phyloP scores from a whole-genome alignment of 2,888 invertebrate species.

The Drosophila anomelani region DNA sequence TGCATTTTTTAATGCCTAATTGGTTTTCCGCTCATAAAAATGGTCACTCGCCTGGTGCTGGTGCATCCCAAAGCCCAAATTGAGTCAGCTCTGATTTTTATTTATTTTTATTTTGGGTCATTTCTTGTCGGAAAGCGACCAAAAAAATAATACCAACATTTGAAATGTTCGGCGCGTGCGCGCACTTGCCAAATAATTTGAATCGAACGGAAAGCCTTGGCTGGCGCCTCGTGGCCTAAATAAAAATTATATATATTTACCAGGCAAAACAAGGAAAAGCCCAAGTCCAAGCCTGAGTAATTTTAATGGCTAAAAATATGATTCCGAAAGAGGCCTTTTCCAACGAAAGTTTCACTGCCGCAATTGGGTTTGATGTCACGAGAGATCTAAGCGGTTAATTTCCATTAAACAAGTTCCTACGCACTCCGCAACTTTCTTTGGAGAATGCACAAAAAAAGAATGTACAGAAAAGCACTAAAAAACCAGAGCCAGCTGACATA shows the following conservation, averaged over 20 bases:
- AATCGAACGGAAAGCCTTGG: conserved; percentile 63
- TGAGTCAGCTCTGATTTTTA: conserved; percentile 25
- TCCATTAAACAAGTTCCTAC: conserved; percentile 51
- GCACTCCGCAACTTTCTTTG: conserved; percentile 61
- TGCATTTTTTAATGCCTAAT: conserved; percentile 70
- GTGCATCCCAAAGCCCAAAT: conserved; percentile 52
- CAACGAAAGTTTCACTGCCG: conserved; percentile 64
- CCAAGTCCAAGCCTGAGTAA: conserved; percentile 37
- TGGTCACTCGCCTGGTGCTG: conserved; percentile 12
- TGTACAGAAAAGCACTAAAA: conserved; percentile 33
- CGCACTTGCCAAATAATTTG: conserved; percentile 70
- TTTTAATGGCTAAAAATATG: conserved; percentile 47
- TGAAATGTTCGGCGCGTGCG: conserved; percentile 71
- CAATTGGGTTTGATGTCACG: conserved; percentile 51
- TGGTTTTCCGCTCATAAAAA: conserved; percentile 63
- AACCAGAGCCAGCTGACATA: conserved; percentile 33
- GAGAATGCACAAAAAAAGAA: conserved; percentile 45
- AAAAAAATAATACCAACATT: conserved; percentile 50
- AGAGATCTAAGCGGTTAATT: conserved; percentile 59
- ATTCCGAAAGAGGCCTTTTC: conserved; percentile 6
- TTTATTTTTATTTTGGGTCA: conserved; percentile 23
- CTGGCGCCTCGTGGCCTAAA: conserved; percentile 69
- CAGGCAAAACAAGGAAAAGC: conserved; percentile 33
- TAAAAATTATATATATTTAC: conserved; percentile 49
- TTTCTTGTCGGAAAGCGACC: conserved; percentile 27